Conservation (phyloP, 2,113 vertebrate species). For the Dolichallabes microphthalmus region DNA sequence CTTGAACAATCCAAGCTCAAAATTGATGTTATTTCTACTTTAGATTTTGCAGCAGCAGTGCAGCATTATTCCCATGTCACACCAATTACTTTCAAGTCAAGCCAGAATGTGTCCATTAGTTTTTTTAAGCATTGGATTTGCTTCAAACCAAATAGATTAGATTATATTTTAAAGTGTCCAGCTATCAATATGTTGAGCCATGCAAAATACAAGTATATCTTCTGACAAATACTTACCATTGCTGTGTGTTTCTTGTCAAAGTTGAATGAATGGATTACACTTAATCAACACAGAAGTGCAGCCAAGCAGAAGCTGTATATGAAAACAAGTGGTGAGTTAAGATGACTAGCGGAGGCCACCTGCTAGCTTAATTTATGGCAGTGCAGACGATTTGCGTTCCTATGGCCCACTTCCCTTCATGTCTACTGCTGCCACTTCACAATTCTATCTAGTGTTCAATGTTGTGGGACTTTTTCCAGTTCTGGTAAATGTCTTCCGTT, state of each 20-base stretch:
- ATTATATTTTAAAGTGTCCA: slow-evolving; percentile 72
- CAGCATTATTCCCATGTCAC: not conserved
- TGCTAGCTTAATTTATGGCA: slow-evolving; percentile 88
- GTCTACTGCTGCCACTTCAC: slow-evolving; percentile 85
- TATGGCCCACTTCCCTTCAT: slow-evolving; percentile 88
- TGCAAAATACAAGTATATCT: not conserved
- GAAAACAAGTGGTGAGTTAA: slow-evolving; percentile 82
- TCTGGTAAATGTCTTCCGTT: slow-evolving; percentile 73
- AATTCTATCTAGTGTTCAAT: slow-evolving; percentile 86
- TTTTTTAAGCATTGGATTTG: slow-evolving; percentile 54
- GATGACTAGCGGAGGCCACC: slow-evolving; percentile 88
- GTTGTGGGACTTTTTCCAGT: slow-evolving; percentile 82
- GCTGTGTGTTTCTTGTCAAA: slow-evolving; percentile 42
- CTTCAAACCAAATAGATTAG: slow-evolving; percentile 68
- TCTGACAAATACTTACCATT: not conserved
- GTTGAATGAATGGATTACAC: slow-evolving; percentile 78
- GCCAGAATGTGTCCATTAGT: not conserved
- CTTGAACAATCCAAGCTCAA: not conserved
- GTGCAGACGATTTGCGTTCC: slow-evolving; percentile 90
- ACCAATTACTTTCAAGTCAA: not conserved
- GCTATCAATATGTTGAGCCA: slow-evolving; percentile 44
- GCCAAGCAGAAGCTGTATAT: slow-evolving; percentile 79
- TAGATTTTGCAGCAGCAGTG: not conserved
- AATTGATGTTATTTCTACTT: not conserved
- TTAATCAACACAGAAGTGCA: slow-evolving; percentile 86